Evolutionary conservation across 2,797 vertebrate species (phyloP).

Genomic region (Potorous gilbertii): DNA sequence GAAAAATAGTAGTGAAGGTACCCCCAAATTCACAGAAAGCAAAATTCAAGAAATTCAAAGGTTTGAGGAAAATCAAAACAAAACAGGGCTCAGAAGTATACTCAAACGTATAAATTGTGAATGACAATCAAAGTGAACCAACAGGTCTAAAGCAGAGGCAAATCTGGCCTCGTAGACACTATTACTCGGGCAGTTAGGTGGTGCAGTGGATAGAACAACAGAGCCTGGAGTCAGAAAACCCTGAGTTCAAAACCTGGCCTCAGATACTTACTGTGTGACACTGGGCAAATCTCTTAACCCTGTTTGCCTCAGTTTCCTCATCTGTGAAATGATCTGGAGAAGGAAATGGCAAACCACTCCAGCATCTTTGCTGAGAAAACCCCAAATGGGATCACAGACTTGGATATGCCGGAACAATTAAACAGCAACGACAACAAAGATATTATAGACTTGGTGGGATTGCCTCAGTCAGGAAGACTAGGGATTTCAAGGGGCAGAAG

Average conservation of each 20-base stretch:
- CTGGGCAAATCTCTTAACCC: neutral
- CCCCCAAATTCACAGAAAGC: neutral
- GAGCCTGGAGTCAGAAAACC: neutral
- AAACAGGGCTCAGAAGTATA: neutral
- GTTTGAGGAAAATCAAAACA: neutral
- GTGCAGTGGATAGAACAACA: neutral
- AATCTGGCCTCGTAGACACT: neutral
- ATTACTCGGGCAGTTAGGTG: neutral
- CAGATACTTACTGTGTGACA: neutral
- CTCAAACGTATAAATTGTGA: neutral
- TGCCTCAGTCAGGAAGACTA: too few relatives aligned
- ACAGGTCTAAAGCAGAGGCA: neutral
- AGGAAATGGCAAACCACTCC: neutral
- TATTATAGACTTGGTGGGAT: too few relatives aligned
- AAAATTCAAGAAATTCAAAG: neutral
- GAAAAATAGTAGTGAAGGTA: neutral
- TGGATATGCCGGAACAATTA: neutral
- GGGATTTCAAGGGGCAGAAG: too few relatives aligned
- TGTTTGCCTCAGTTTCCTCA: neutral
- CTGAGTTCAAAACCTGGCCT: neutral
- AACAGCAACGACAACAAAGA: too few relatives aligned
- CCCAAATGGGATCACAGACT: neutral
- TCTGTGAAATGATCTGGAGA: neutral
- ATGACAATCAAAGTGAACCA: neutral
- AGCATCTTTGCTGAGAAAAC: neutral